Percentiles rank a stretch among this genome's conserved stretches.
phyloP scores from a whole-genome alignment of 1,140 invertebrate species.

The Penaeus chinensis region DNA sequence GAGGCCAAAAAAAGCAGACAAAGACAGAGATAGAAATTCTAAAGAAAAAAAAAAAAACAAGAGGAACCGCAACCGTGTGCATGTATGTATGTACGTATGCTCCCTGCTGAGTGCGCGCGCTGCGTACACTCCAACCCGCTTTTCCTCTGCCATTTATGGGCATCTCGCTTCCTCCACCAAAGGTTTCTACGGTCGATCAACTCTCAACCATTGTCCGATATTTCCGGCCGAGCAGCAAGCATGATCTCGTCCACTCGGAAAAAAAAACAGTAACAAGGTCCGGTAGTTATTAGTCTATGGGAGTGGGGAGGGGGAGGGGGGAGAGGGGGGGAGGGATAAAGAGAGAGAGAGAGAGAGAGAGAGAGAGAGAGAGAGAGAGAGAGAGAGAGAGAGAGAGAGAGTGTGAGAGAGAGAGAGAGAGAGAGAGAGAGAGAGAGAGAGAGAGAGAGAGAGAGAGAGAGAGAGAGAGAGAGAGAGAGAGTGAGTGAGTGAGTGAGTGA shows the following conservation, averaged over 20 bases:
- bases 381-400: too few relatives aligned
- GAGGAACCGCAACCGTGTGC: background rate
- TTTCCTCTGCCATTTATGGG: background rate
- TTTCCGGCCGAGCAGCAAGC: background rate
- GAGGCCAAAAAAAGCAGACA: background rate
- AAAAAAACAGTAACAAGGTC: background rate
- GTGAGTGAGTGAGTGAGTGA: too few relatives aligned
- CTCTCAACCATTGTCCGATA: too few relatives aligned
- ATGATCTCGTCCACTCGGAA: background rate
- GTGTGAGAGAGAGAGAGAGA: too few relatives aligned
- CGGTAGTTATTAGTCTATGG: background rate
- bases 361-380: too few relatives aligned
- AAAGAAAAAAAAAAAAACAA: background rate
- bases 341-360: too few relatives aligned
- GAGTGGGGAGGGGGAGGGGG: too few relatives aligned
- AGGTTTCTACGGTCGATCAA: too few relatives aligned
- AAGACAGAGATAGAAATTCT: background rate
- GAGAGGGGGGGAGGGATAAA: too few relatives aligned
- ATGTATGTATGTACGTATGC: background rate
- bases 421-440: too few relatives aligned
- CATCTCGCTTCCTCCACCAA: conserved; percentile 1
- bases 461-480: too few relatives aligned
- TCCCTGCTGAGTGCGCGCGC: background rate
- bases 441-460: too few relatives aligned
- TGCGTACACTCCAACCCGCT: background rate